phyloP scores from a whole-genome alignment of 1,140 invertebrate genomes.

The Ridgeia piscesae region DNA sequence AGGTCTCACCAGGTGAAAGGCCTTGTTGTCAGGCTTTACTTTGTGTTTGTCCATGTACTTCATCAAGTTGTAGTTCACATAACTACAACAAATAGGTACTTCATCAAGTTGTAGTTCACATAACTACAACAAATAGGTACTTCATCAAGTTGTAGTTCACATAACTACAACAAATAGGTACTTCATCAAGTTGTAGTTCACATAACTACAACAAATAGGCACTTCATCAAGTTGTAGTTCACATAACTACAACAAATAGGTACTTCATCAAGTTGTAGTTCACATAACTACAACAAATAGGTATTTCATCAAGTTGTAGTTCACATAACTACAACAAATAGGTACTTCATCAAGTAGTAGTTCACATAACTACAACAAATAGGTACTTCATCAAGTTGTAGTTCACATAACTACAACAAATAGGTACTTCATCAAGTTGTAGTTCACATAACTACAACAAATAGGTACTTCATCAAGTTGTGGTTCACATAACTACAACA shows the following conservation, averaged over 20 bases:
- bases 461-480: constrained; percentile 93
- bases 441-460: constrained; percentile 83
- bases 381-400: constrained; percentile 95
- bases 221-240: constrained; percentile 93
- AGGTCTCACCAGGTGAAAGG: constrained; percentile 82
- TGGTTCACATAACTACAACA: constrained; percentile 86
- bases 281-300: constrained; percentile 79
- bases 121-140: constrained; percentile 85
- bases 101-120: constrained; percentile 89
- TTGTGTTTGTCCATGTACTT: constrained; percentile 99
- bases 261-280: constrained; percentile 96
- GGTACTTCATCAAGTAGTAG: constrained; percentile 94
- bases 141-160: constrained; percentile 92
- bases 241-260: constrained; percentile 79
- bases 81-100: constrained; percentile 78
- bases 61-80: constrained; percentile 89
- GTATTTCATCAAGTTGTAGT: constrained; percentile 94
- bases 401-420: constrained; percentile 80
- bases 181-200: constrained; percentile 91
- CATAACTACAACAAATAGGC: constrained; percentile 82
- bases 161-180: constrained; percentile 85
- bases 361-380: constrained; percentile 82
- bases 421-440: constrained; percentile 94
- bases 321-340: constrained; percentile 81
- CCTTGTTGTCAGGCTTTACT: constrained; percentile 95